These are phyloP conservation scores for Upupa epops DNA, from an alignment of 2,113 vertebrate species.

Conservation along the genomic window DNA sequence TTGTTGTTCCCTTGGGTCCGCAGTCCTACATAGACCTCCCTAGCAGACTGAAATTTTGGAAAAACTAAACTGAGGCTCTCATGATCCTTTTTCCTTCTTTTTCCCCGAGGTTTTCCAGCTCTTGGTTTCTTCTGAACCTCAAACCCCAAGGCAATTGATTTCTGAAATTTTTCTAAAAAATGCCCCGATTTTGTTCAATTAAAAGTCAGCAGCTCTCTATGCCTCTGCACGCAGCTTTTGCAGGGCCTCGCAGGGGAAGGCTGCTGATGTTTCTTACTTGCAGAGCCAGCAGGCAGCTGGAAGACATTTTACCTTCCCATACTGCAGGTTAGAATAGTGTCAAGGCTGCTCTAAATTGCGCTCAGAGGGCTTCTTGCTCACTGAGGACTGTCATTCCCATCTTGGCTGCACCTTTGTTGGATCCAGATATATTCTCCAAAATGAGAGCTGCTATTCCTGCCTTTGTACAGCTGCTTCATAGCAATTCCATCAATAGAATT, in stretches of 20 bases:
- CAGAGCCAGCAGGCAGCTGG: slow-evolving; percentile 45
- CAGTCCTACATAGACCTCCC: slow-evolving; percentile 34
- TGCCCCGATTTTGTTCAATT: not conserved
- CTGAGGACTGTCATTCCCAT: not conserved
- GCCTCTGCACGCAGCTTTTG: slow-evolving; percentile 42
- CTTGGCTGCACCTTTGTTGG: not conserved
- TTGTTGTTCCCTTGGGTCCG: slow-evolving; percentile 34
- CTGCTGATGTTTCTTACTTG: slow-evolving; percentile 23
- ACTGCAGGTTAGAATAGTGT: slow-evolving; percentile 2
- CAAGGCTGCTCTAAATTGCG: not conserved
- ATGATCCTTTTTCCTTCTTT: not conserved
- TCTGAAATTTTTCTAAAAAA: not conserved
- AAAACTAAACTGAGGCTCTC: not conserved
- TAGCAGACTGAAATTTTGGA: slow-evolving; percentile 16
- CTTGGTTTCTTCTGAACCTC: slow-evolving; percentile 19
- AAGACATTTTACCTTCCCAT: slow-evolving; percentile 39
- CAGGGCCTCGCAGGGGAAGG: slow-evolving; percentile 27
- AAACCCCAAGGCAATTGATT: not conserved
- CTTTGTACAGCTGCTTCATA: not conserved
- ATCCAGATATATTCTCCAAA: not conserved
- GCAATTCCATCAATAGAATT: not conserved
- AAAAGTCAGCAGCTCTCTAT: not conserved
- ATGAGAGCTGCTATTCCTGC: not conserved
- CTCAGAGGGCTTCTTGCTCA: not conserved
- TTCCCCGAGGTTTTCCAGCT: not conserved